Base-by-base conservation (phyloP, 2,888 invertebrate genomes). In the Anarsia innoxiella region DNA sequence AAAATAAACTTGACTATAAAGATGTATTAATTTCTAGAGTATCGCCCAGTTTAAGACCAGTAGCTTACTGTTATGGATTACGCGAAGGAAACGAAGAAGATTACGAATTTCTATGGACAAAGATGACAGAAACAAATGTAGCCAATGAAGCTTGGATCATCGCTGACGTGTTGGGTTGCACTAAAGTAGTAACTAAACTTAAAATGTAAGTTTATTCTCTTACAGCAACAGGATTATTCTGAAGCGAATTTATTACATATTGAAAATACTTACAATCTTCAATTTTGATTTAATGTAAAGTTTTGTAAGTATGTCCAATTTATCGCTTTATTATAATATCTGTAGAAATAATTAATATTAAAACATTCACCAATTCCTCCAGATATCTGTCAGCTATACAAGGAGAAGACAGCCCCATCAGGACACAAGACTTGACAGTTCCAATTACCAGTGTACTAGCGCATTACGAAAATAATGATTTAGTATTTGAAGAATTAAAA, bases 11-110 rank as follows among this genome's bases (percentile, higher is more conserved):
- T n/a, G n/a, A n/a, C n/a, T n/a, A n/a, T n/a, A n/a, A n/a, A n/a
- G n/a, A n/a, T n/a, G n/a, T n/a, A n/a, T n/a, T 19, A 19, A 19
- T 29, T 49, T 42, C 5, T 40, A 83, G 83, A 33, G 66, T 84
- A 10, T 23, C 71, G 2, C 74, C 82, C 27, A 83, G 83, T 32
- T 52, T 84, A 2, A 86, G 89, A 39, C 62, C 82, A 0, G 77
- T 88, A 0, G 88, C 90, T 0, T 92, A 92, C 64, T 92, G 92
- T 61, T 84, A 82, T 11, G 92, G 89, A 0, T 61, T 93, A 2
- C 76, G 84, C 8, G 56, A 82, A 32, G 91, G 90, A 0, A 69
- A 72, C 1, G 70, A 67, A 4, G 69, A 76, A 0, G 90, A 91
- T 42, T 93, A 90, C 86, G 72, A 89, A 1, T 89, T 88, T 55